Evolutionary conservation across 2,113 vertebrate genomes (phyloP), one percentile per base, ranked within the genome.

Genomic region (Leptosomus discolor): DNA sequence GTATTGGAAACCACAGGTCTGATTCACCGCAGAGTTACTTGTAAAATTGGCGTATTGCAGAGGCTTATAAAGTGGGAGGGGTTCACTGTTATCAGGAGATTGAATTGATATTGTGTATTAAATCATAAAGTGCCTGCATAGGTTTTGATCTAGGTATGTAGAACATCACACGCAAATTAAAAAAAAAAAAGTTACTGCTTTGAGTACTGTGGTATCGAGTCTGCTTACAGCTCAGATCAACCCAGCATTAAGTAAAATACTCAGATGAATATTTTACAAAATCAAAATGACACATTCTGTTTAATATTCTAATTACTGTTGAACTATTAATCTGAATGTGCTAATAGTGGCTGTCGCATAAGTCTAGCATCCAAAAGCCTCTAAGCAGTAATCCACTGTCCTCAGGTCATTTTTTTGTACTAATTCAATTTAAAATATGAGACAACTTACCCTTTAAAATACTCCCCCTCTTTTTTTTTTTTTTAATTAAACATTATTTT

Each of bases 401-500:
- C 85, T 96, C 34, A 4, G 85, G 81, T 95, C 41, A 95, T 94
- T 76, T 95, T 93, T 80, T 94, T 74, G 11, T 91, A 76, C 90
- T 96, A 43, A 94, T 93, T 97, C 77, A 73, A 39, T 97, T 90
- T 94, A 96, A 96, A 97, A 71, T 65, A 75, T 4, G 45, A 95
- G 65, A 94, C 16, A n/a, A 81, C 96, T 97, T 97, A 86, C 68
- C 46, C 86, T 95, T 94, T 88, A 89, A 97, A 97, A 51, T 50
- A 14, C 24, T 13, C 1, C 0, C 4, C 1, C 3, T 3, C 12
- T 22, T 15, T 54, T 73, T 73, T 73, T 79, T 70, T 96, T 96
- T 60, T 89, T 67, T 61, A 97, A 95, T 97, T 96, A 95, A 97
- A 85, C 63, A 82, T 96, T 97, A 94, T 92, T 97, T 97, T 95